Evolutionary conservation across 2,113 vertebrate species (phyloP).

Genomic region (Oreochromis aureus): DNA sequence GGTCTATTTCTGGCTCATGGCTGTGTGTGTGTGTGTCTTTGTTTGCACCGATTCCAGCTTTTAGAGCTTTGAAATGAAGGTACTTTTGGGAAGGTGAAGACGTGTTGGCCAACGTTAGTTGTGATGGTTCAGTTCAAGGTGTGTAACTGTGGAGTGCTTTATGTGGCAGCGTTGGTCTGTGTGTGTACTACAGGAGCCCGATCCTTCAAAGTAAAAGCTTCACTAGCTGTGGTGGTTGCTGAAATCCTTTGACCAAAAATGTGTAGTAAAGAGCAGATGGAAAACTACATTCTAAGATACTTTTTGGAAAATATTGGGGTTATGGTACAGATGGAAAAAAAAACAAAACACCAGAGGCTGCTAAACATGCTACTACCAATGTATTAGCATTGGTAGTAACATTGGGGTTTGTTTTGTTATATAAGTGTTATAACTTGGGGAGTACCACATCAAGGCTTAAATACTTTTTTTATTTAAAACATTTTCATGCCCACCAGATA

Average conservation of each 20-base stretch:
- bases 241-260: not conserved
- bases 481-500: not conserved
- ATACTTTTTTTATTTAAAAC: not conserved
- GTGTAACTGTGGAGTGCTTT: not conserved
- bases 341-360: not conserved
- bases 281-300: not conserved
- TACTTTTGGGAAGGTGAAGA: not conserved
- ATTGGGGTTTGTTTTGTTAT: not conserved
- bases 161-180: not conserved
- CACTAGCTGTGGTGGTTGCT: not conserved
- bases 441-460: not conserved
- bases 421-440: not conserved
- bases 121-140: not conserved
- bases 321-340: not conserved
- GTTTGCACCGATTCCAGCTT: not conserved
- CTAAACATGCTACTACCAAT: not conserved
- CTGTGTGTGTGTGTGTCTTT: not conserved
- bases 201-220: not conserved
- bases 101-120: not conserved
- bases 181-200: not conserved
- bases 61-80: not conserved
- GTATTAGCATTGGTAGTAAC: not conserved
- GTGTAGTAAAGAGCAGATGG: not conserved
- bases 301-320: not conserved
- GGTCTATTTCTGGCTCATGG: not conserved